Conservation (phyloP, 2,888 invertebrate genomes). For the Rhorus exstirpatorius region DNA sequence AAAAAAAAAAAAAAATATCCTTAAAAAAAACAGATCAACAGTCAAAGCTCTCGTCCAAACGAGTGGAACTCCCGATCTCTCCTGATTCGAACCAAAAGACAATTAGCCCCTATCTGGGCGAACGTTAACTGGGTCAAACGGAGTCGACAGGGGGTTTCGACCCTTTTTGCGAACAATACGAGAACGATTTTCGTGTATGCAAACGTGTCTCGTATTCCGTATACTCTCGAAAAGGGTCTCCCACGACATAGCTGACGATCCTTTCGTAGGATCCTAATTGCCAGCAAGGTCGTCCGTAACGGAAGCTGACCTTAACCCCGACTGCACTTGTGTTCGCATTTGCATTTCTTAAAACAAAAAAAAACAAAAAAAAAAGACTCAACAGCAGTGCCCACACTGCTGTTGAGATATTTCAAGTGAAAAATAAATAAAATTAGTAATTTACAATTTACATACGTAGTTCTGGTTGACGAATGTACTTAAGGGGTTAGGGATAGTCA, state of each 20-base stretch:
- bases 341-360: constrained; percentile 26
- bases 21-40: constrained; percentile 15
- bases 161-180: constrained; percentile 73
- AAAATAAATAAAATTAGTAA: no score
- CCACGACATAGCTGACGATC: constrained; percentile 35
- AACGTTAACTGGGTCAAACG: constrained; percentile 74
- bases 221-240: constrained; percentile 18
- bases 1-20: no score
- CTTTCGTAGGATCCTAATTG: constrained; percentile 59
- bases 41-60: constrained; percentile 14
- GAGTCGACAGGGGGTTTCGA: constrained; percentile 59
- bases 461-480: no score
- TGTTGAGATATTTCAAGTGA: no score
- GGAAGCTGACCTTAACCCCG: constrained; percentile 48
- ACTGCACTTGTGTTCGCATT: constrained; percentile 46
- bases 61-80: neutral
- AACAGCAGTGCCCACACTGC: no score
- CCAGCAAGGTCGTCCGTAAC: constrained; percentile 48
- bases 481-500: no score
- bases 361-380: neutral
- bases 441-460: no score
- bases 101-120: constrained; percentile 74
- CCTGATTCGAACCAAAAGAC: constrained; percentile 62
- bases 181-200: constrained; percentile 74
- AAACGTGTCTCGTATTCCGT: constrained; percentile 70